Conservation (phyloP, 2,113 vertebrate genomes). For the Nyctibius bracteatus region DNA sequence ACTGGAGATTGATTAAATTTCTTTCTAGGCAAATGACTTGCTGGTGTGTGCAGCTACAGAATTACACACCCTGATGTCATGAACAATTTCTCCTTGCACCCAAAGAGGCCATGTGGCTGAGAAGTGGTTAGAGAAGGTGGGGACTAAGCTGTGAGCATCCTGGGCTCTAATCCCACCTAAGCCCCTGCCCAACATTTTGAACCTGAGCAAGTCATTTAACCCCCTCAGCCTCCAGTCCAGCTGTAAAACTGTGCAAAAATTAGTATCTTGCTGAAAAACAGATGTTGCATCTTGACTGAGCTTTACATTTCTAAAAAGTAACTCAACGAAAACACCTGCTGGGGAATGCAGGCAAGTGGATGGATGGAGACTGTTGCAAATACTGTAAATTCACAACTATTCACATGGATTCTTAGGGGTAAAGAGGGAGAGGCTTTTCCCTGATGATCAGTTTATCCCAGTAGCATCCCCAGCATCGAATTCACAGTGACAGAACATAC, state of each 20-base stretch:
- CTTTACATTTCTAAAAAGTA: background rate
- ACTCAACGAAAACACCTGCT: conserved; percentile 6
- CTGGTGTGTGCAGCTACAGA: background rate
- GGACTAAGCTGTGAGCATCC: conserved; percentile 11
- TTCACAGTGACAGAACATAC: background rate
- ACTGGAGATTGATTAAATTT: background rate
- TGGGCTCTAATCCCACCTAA: conserved; percentile 50
- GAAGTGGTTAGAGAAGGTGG: background rate
- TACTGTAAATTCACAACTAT: background rate
- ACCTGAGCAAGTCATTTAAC: conserved; percentile 34
- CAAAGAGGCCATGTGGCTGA: background rate
- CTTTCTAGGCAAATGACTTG: conserved; percentile 9
- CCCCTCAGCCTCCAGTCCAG: background rate
- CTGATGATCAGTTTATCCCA: background rate
- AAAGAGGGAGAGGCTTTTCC: background rate
- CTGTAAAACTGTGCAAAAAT: conserved; percentile 8
- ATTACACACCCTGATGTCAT: background rate
- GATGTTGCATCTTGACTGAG: background rate
- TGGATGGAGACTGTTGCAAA: background rate
- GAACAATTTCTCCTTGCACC: background rate
- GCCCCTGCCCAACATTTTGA: conserved; percentile 10
- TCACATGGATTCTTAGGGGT: background rate
- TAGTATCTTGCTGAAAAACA: conserved; percentile 15
- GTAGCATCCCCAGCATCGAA: background rate
- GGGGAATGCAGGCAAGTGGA: background rate